Evolutionary conservation across 2,888 invertebrate genomes (phyloP), one percentile per base, ranked within the genome.

Genomic region (Apotomis turbidana): DNA sequence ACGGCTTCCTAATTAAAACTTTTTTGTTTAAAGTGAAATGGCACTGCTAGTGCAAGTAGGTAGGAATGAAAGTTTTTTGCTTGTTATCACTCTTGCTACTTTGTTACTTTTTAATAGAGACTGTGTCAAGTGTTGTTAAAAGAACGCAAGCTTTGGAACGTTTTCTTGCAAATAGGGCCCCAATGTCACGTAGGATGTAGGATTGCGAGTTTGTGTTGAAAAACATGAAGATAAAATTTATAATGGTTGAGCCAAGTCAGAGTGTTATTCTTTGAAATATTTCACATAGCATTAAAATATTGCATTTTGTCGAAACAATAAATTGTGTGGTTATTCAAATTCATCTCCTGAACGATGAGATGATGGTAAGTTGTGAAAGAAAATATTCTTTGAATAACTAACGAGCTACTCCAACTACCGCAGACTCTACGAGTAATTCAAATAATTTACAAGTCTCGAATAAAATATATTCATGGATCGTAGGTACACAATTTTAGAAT

Each of bases 11-110:
- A 74, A 74, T 74, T 74, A 74, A 74, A 74, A 74, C 72, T 74
- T 74, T 72, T 66, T 66, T 64, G 64, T 71, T 71, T 68, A 60
- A 58, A 72, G 57, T 62, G 59, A 63, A 58, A 72, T 67, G 63
- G 55, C 63, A 62, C 69, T 49, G 15, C 55, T 72, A 68, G 51
- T 62, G 49, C 12, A 46, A 51, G 49, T 60, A 52, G 52, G 10
- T 52, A 55, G 61, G 36, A 41, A 55, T 64, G 55, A 12, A 27
- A 27, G 27, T 49, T 64, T 67, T 59, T 6, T 80, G 80, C 81
- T 85, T 83, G 83, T 86, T 85, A 83, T 81, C 80, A 82, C 54
- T 66, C 38, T 60, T 71, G 59, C 44, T 55, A 66, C 66, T 66
- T 66, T 60, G 27, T 41, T 57, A 27, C 38, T 49, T 59, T 38